These are phyloP conservation scores for Laupala kohalensis DNA, from an alignment of 1,140 invertebrate species.

Conservation along the genomic window DNA sequence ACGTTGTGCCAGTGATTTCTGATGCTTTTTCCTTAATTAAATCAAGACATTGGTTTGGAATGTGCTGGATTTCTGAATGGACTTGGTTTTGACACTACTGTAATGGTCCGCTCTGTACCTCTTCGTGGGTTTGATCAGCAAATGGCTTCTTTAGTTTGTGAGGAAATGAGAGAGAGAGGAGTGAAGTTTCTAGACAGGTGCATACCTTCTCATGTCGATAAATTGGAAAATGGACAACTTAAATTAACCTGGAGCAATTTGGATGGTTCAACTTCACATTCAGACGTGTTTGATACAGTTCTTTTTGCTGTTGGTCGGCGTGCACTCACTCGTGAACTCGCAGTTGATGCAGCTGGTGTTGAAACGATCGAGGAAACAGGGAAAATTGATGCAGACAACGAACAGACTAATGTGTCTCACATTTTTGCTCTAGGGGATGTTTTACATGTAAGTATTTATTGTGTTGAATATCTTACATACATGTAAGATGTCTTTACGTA, in stretches of 20 bases:
- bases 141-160: constrained; percentile 74
- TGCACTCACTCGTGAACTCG: constrained; percentile 53
- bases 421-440: constrained; percentile 94
- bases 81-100: constrained; percentile 74
- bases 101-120: constrained; percentile 86
- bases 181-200: constrained; percentile 71
- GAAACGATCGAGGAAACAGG: constrained; percentile 37
- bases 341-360: constrained; percentile 54
- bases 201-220: constrained; percentile 64
- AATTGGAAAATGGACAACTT: constrained; percentile 49
- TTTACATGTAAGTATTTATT: constrained; percentile 52
- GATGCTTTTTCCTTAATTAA: constrained; percentile 20
- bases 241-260: constrained; percentile 52
- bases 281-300: constrained; percentile 67
- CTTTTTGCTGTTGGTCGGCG: constrained; percentile 68
- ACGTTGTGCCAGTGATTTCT: too few relatives aligned
- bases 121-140: constrained; percentile 95
- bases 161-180: constrained; percentile 72
- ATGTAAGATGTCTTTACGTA: too few relatives aligned
- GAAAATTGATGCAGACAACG: constrained; percentile 55
- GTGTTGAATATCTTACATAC: too few relatives aligned
- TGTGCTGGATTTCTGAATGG: constrained; percentile 91
- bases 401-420: constrained; percentile 75
- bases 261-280: constrained; percentile 23
- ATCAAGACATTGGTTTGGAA: constrained; percentile 79